A percentile compares a stretch with the other conserved stretches of the same genome.
These are phyloP conservation scores for Metridium senile DNA, from an alignment of 92 coral and sea anemone species.

Conservation along the genomic window DNA sequence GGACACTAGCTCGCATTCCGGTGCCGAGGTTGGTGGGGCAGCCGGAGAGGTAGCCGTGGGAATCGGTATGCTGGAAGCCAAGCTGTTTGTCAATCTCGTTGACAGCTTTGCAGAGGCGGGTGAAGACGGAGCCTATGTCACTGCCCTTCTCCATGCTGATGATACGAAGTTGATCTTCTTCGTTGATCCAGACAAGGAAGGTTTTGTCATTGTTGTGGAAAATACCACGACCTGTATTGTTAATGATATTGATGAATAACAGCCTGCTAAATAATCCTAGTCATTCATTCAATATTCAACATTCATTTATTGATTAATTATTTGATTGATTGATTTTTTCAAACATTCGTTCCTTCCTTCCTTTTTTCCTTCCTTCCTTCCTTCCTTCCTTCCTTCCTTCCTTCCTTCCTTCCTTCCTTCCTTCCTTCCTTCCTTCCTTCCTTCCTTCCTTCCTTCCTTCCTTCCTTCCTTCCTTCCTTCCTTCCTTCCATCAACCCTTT, in stretches of 20 bases:
- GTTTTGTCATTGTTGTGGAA: conserved; percentile 89
- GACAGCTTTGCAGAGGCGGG: conserved; percentile 72
- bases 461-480: too few species aligned
- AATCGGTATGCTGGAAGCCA: conserved; percentile 75
- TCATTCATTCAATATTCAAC: too few species aligned
- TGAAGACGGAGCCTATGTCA: conserved; percentile 86
- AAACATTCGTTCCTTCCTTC: too few species aligned
- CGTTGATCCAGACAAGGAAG: conserved; percentile 94
- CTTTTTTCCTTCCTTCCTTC: too few species aligned
- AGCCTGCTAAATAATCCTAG: too few species aligned
- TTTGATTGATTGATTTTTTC: too few species aligned
- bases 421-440: too few species aligned
- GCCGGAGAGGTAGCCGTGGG: conserved; percentile 80
- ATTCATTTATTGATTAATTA: too few species aligned
- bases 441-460: too few species aligned
- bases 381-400: too few species aligned
- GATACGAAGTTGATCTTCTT: conserved; percentile 94
- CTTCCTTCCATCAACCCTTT: too few species aligned
- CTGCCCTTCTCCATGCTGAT: conserved; percentile 96
- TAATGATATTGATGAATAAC: not conserved
- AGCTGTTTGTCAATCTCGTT: conserved; percentile 80
- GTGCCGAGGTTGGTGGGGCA: conserved; percentile 96
- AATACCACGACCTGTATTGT: conserved; percentile 74
- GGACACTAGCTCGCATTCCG: conserved; percentile 94
- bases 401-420: too few species aligned